phyloP scores from a whole-genome alignment of 2,797 vertebrate species.

The Clarias fuscus region DNA sequence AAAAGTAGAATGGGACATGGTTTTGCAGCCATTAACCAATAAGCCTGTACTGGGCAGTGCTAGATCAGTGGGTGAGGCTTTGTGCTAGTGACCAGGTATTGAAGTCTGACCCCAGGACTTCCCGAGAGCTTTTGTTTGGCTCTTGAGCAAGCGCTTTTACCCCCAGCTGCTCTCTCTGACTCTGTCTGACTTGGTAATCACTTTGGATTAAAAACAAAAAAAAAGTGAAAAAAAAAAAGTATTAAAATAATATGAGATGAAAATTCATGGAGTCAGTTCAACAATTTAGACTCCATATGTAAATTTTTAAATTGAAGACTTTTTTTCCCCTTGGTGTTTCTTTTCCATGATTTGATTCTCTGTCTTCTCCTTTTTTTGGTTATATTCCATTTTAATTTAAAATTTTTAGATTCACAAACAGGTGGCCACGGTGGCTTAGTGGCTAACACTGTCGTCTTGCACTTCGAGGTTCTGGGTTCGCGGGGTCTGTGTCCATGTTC shows the following conservation, averaged over 20 bases:
- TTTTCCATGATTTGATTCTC: background rate
- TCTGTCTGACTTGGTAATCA: background rate
- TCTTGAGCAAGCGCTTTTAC: background rate
- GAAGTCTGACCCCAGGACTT: background rate
- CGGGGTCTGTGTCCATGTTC: no score
- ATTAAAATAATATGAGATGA: background rate
- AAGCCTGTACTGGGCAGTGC: slow-evolving; percentile 18
- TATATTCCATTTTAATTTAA: background rate
- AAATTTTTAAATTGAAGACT: background rate
- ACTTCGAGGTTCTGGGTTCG: no score
- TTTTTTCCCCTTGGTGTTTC: background rate
- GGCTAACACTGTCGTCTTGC: no score
- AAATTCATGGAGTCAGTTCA: background rate
- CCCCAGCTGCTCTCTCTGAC: background rate
- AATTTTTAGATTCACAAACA: background rate
- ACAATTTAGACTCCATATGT: background rate
- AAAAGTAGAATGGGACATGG: slow-evolving; percentile 39
- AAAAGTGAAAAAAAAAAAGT: no score
- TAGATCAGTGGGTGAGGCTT: background rate
- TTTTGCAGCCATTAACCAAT: slow-evolving; percentile 40
- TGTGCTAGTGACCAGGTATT: slow-evolving; percentile 23
- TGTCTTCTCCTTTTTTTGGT: background rate
- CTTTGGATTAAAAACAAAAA: background rate
- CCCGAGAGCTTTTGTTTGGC: background rate
- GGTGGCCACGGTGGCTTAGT: no score